A percentile compares a stretch with the other conserved stretches of the same genome.
Evolutionary conservation across 2,888 invertebrate genomes (phyloP).

Genomic region (Caenorhabditis sp.): DNA sequence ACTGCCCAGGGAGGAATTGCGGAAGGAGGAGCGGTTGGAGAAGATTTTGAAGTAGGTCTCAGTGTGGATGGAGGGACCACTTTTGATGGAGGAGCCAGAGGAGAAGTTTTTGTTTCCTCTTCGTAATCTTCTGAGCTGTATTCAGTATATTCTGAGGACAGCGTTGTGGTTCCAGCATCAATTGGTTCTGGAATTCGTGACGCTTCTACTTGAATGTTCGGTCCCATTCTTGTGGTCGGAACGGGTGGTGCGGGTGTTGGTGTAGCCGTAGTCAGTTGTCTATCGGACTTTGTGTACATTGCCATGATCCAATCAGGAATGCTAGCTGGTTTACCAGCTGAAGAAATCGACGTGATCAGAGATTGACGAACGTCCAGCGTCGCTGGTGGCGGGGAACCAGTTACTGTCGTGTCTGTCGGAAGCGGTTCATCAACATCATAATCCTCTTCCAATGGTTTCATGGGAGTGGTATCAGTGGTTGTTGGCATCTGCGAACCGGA

Average conservation of each 20-base stretch:
- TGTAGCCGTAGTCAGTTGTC: not conserved
- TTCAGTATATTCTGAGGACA: not conserved
- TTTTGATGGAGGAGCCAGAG: conserved; percentile 29
- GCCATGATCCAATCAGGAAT: conserved; percentile 50
- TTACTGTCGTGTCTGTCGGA: conserved; percentile 27
- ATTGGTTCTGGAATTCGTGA: not conserved
- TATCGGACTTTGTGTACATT: conserved; percentile 28
- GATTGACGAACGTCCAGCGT: conserved; percentile 25
- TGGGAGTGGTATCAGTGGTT: conserved; percentile 46
- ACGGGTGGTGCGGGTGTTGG: not conserved
- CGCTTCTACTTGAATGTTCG: conserved; percentile 2
- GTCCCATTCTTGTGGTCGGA: not conserved
- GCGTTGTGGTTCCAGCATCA: not conserved
- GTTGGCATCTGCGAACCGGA: conserved; percentile 41
- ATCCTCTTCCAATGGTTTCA: conserved; percentile 35
- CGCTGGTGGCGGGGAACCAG: conserved; percentile 23
- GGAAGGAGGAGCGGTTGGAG: conserved; percentile 20
- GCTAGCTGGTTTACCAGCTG: conserved; percentile 33
- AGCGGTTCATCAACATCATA: conserved; percentile 44
- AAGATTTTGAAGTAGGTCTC: not conserved
- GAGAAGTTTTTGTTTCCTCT: conserved; percentile 14
- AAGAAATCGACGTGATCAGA: conserved; percentile 25
- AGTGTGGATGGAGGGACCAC: not conserved
- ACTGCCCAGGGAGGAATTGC: conserved; percentile 31
- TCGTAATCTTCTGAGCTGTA: not conserved